Conservation (phyloP, 1,140 invertebrate genomes). For the Sarcophaga bullata region DNA sequence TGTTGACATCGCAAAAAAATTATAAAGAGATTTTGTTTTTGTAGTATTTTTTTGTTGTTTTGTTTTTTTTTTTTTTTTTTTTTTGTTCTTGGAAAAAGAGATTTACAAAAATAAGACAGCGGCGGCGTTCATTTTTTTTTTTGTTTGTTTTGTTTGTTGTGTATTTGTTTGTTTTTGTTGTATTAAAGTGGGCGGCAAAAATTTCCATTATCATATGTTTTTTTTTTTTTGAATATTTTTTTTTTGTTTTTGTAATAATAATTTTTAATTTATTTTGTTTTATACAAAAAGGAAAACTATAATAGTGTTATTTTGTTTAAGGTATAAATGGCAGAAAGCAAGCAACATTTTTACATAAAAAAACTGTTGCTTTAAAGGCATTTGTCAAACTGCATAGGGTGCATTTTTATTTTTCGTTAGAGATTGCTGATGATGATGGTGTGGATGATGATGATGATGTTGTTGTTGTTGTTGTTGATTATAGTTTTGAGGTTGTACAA, state of each 20-base stretch:
- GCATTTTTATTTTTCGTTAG: constrained; percentile 47
- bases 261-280: too few species aligned
- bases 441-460: constrained; percentile 33
- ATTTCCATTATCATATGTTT: constrained; percentile 34
- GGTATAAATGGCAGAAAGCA: constrained; percentile 39
- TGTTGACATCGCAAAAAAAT: constrained; percentile 64
- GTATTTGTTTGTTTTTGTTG: constrained; percentile 27
- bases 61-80: not conserved
- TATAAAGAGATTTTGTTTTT: constrained; percentile 29
- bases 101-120: constrained; percentile 51
- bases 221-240: constrained; percentile 2
- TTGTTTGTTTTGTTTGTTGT: constrained; percentile 48
- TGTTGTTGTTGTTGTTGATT: not conserved
- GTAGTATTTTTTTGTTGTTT: not conserved
- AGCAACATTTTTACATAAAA: constrained; percentile 40
- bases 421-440: constrained; percentile 40
- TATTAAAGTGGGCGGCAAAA: constrained; percentile 40
- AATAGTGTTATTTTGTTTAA: constrained; percentile 30
- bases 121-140: constrained; percentile 42
- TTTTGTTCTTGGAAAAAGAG: constrained; percentile 28
- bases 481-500: constrained; percentile 31
- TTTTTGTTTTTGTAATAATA: not conserved
- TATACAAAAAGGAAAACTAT: constrained; percentile 27
- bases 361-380: constrained; percentile 44
- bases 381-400: constrained; percentile 57